Percentiles rank a stretch among this genome's conserved stretches.
These are phyloP conservation scores for Chloromyia formosa DNA, from an alignment of 2,888 invertebrate genomes.

Conservation along the genomic window DNA sequence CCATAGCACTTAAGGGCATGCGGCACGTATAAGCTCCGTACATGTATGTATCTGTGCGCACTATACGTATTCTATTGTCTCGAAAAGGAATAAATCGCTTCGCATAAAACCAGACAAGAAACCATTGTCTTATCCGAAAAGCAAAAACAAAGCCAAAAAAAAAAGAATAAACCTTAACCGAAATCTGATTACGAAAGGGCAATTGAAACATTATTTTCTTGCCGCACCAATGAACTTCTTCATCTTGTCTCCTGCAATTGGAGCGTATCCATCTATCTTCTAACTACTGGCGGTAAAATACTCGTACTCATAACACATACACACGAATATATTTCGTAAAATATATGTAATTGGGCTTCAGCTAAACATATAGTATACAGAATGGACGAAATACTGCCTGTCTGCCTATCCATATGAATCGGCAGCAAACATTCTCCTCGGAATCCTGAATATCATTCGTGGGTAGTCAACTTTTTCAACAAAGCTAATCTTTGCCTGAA, in stretches of 20 bases:
- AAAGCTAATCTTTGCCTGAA: neutral
- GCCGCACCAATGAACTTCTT: constrained; percentile 10
- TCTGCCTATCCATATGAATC: neutral
- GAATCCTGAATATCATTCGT: neutral
- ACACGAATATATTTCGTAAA: too few relatives aligned
- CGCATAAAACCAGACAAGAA: neutral
- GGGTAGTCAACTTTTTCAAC: neutral
- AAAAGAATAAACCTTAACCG: neutral
- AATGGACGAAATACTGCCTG: neutral
- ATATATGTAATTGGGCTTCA: neutral
- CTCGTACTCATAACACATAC: neutral
- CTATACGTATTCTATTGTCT: neutral
- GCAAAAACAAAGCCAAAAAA: too few relatives aligned
- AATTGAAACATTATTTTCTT: constrained; percentile 3
- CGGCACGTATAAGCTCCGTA: neutral
- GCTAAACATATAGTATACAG: neutral
- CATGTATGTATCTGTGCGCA: too few relatives aligned
- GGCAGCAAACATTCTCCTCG: neutral
- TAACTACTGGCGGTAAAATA: neutral
- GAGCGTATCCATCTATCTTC: constrained; percentile 7
- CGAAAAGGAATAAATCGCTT: neutral
- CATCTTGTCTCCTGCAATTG: neutral
- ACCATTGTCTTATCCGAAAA: neutral
- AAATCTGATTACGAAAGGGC: constrained; percentile 10
- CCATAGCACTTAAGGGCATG: neutral